Conservation (phyloP, 2,797 vertebrate genomes). For the Muscicapa comitata region DNA sequence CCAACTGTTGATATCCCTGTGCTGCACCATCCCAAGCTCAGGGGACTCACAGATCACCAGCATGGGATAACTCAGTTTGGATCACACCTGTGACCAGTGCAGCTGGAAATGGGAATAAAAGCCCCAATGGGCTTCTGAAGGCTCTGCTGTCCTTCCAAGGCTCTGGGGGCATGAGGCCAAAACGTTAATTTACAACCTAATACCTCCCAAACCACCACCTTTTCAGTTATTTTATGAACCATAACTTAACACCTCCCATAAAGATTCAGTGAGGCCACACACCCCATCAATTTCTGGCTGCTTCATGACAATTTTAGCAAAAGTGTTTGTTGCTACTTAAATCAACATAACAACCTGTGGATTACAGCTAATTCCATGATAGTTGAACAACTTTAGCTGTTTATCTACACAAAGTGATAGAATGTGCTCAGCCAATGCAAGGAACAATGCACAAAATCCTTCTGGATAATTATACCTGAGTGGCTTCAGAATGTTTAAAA, state of each 20-base stretch:
- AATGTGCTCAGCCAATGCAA: neutral
- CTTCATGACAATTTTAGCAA: neutral
- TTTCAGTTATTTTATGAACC: neutral
- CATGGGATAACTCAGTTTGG: neutral
- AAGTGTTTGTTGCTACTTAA: neutral
- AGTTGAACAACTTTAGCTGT: neutral
- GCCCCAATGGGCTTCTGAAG: neutral
- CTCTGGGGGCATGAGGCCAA: neutral
- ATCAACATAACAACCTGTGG: neutral
- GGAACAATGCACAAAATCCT: neutral
- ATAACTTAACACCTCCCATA: neutral
- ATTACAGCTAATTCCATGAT: neutral
- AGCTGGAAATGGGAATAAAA: neutral
- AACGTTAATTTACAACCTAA: rapidly evolving
- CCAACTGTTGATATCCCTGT: neutral
- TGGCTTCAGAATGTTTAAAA: neutral
- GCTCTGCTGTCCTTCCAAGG: neutral
- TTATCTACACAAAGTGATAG: neutral
- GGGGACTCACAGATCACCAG: neutral
- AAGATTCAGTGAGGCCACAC: neutral
- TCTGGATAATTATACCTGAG: neutral
- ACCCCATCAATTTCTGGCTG: neutral
- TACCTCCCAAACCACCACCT: neutral
- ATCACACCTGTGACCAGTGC: neutral
- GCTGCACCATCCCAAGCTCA: neutral